Evolutionary conservation across 2,113 vertebrate species (phyloP).

Genomic region (Pluvialis apricaria): DNA sequence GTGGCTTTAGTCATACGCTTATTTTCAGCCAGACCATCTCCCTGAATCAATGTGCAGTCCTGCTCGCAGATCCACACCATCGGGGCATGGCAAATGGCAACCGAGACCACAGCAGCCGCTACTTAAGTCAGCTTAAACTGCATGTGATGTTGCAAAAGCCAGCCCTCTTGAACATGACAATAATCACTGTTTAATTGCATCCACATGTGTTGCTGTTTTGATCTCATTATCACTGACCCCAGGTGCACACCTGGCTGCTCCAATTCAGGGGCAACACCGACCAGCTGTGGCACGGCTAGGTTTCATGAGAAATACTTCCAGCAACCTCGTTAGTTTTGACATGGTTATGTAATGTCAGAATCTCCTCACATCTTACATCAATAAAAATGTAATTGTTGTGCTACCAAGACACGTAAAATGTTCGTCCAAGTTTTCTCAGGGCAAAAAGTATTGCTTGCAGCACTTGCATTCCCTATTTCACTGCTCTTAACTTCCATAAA

Average conservation of each 20-base stretch:
- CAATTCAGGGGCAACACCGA: neutral
- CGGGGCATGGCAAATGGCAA: accelerated
- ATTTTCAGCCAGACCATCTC: neutral
- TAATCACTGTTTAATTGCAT: neutral
- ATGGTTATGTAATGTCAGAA: no score
- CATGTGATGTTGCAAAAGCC: neutral
- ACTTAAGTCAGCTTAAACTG: neutral
- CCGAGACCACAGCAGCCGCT: accelerated
- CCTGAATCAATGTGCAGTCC: accelerated
- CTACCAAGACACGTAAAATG: neutral
- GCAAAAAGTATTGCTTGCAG: neutral
- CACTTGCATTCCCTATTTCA: neutral
- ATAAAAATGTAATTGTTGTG: neutral
- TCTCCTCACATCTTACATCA: no score
- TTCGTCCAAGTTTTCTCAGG: neutral
- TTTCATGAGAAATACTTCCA: neutral
- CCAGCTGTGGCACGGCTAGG: accelerated
- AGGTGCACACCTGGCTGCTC: neutral
- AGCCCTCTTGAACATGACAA: no score
- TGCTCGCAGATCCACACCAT: neutral
- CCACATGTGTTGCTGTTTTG: neutral
- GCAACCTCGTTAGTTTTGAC: neutral
- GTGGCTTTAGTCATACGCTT: accelerated
- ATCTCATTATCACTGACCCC: no score
- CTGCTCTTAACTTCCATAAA: neutral